Percentiles rank a stretch among this genome's conserved stretches.
Evolutionary conservation across 2,888 invertebrate genomes (phyloP).

Genomic region (Leptodirus hochenwartii): DNA sequence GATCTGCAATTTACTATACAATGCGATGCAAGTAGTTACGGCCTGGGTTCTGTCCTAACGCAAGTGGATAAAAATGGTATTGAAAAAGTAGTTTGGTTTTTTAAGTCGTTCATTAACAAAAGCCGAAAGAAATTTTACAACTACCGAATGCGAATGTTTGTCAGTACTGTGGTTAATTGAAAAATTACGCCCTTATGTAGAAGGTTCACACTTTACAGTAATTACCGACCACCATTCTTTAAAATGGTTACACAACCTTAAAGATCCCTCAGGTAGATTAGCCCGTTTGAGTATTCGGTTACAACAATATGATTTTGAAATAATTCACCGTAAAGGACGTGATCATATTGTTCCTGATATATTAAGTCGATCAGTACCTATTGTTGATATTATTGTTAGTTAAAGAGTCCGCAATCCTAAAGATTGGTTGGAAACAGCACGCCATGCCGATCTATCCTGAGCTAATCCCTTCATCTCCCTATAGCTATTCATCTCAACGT

Average conservation of each 20-base stretch:
- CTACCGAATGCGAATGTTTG: constrained; percentile 13
- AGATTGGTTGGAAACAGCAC: too few relatives aligned
- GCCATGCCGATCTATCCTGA: too few relatives aligned
- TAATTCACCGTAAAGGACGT: constrained; percentile 11
- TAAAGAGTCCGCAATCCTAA: too few relatives aligned
- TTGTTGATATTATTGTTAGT: constrained; percentile 9
- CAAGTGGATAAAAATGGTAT: constrained; percentile 6
- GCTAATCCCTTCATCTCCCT: too few relatives aligned
- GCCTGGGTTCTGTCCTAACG: constrained; percentile 10
- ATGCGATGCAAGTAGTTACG: constrained; percentile 9
- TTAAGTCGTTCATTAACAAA: constrained; percentile 10
- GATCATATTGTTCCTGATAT: constrained; percentile 8
- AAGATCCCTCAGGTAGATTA: constrained; percentile 11
- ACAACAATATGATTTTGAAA: constrained; percentile 10
- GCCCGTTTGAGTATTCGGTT: constrained; percentile 13
- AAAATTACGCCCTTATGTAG: constrained; percentile 13
- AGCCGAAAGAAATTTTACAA: constrained; percentile 11
- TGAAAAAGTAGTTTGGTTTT: constrained; percentile 9
- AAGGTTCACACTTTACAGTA: constrained; percentile 11
- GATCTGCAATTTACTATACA: constrained; percentile 9
- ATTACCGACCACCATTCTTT: constrained; percentile 13
- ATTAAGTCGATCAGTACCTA: constrained; percentile 6
- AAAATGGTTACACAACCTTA: constrained; percentile 10
- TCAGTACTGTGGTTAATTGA: constrained; percentile 14
- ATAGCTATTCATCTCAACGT: too few relatives aligned